Evolutionary conservation across 2,888 invertebrate genomes (phyloP).

Genomic region (Hipparchia semele): DNA sequence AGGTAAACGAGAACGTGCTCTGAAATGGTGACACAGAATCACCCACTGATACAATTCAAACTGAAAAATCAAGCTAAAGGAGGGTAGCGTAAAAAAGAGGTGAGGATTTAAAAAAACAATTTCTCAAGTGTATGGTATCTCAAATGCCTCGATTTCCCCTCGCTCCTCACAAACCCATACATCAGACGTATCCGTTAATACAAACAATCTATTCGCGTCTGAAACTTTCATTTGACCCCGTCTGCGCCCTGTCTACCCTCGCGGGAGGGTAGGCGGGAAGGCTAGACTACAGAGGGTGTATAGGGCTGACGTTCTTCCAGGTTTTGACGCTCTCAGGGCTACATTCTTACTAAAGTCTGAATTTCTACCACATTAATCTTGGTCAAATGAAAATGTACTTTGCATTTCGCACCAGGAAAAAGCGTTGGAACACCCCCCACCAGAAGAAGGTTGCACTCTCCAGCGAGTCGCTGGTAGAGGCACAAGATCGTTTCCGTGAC

Average conservation of each 20-base stretch:
- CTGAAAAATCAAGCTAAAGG: slow-evolving; percentile 1
- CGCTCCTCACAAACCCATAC: slow-evolving; percentile 51
- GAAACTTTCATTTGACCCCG: slow-evolving; percentile 67
- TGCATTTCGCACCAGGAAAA: too few relatives aligned
- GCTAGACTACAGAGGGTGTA: slow-evolving; percentile 42
- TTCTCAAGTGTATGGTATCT: slow-evolving; percentile 23
- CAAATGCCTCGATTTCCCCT: slow-evolving; percentile 44
- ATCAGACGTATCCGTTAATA: slow-evolving; percentile 49
- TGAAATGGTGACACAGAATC: neutral
- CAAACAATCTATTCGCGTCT: slow-evolving; percentile 53
- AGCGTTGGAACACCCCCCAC: too few relatives aligned
- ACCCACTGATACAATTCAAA: slow-evolving; percentile 11
- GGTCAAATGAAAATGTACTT: too few relatives aligned
- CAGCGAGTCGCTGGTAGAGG: too few relatives aligned
- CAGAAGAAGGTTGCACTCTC: too few relatives aligned
- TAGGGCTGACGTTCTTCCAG: slow-evolving; percentile 18
- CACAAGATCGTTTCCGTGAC: too few relatives aligned
- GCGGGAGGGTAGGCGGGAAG: slow-evolving; percentile 42
- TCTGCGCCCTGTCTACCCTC: slow-evolving; percentile 51
- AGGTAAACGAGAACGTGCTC: neutral
- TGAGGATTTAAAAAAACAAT: slow-evolving; percentile 33
- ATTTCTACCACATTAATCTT: too few relatives aligned
- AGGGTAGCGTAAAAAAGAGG: neutral
- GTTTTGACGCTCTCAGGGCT: neutral
- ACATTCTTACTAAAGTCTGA: too few relatives aligned